A percentile compares a stretch with the other conserved stretches of the same genome.
Conservation (phyloP, 2,797 vertebrate species). For the Percopsis omiscomaycus region DNA sequence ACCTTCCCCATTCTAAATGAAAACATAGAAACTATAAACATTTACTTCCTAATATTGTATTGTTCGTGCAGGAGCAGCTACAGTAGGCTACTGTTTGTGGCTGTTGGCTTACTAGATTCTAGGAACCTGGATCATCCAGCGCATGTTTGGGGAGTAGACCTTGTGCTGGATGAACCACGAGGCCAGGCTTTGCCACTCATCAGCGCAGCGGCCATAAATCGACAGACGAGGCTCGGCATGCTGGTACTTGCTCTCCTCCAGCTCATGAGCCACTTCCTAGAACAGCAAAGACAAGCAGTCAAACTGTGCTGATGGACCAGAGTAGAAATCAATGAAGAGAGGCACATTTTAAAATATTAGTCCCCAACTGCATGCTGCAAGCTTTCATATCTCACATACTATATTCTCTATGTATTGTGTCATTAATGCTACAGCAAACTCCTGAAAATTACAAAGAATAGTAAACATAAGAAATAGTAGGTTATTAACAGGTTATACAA, state of each 20-base stretch:
- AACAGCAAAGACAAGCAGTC: constrained; percentile 37
- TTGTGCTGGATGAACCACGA: constrained; percentile 94
- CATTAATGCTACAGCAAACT: too few relatives aligned
- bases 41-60: too few relatives aligned
- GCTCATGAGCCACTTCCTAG: constrained; percentile 88
- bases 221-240: constrained; percentile 93
- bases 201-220: constrained; percentile 88
- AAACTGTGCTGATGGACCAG: background rate
- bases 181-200: constrained; percentile 87
- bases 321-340: constrained; percentile 17
- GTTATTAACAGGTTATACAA: too few relatives aligned
- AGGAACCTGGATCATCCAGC: constrained; percentile 96
- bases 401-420: too few relatives aligned
- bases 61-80: background rate
- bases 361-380: background rate
- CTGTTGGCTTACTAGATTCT: constrained; percentile 92
- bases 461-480: too few relatives aligned
- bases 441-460: too few relatives aligned
- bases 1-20: too few relatives aligned
- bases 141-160: constrained; percentile 93
- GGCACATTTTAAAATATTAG: too few relatives aligned
- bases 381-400: background rate
- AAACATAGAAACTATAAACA: too few relatives aligned
- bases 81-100: background rate
- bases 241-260: constrained; percentile 97